These are phyloP conservation scores for Sinocyclocheilus anophthalmus DNA, from an alignment of 2,113 vertebrate genomes.

Conservation along the genomic window DNA sequence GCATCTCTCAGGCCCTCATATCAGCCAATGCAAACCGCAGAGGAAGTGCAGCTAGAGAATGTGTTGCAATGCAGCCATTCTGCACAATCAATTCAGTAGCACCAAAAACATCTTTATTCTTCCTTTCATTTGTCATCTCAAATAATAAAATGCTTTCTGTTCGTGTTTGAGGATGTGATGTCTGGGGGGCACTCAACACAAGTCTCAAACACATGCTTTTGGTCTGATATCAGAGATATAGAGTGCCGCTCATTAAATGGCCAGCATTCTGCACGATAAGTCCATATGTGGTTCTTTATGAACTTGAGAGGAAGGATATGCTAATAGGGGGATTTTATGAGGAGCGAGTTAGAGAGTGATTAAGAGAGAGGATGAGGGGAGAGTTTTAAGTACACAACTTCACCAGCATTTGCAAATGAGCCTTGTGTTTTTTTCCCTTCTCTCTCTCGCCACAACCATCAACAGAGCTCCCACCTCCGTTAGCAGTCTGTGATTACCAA, in stretches of 20 bases:
- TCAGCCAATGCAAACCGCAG: slow-evolving; percentile 51
- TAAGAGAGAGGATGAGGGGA: slow-evolving; percentile 6
- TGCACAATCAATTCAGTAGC: slow-evolving; percentile 8
- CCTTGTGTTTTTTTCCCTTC: slow-evolving; percentile 51
- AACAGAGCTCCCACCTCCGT: slow-evolving; percentile 63
- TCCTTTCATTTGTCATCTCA: slow-evolving; percentile 2
- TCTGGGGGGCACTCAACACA: slow-evolving; percentile 26
- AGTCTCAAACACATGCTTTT: slow-evolving; percentile 43
- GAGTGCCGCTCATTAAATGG: slow-evolving; percentile 50
- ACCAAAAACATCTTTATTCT: slow-evolving; percentile 26
- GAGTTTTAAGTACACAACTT: slow-evolving; percentile 56
- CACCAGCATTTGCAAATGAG: slow-evolving; percentile 66
- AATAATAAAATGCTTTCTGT: slow-evolving; percentile 40
- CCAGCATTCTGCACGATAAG: slow-evolving; percentile 54
- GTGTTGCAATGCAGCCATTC: background rate
- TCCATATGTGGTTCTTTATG: slow-evolving; percentile 56
- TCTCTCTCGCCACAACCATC: slow-evolving; percentile 36
- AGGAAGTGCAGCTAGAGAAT: background rate
- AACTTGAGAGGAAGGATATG: slow-evolving; percentile 60
- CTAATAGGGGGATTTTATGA: slow-evolving; percentile 59
- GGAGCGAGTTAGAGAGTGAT: slow-evolving; percentile 1
- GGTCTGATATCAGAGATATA: slow-evolving; percentile 55
- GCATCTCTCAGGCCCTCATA: slow-evolving; percentile 45
- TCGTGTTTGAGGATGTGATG: background rate
- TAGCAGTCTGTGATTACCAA: slow-evolving; percentile 58